Evolutionary conservation across 2,113 vertebrate species (phyloP).

Genomic region (Channa maculata): DNA sequence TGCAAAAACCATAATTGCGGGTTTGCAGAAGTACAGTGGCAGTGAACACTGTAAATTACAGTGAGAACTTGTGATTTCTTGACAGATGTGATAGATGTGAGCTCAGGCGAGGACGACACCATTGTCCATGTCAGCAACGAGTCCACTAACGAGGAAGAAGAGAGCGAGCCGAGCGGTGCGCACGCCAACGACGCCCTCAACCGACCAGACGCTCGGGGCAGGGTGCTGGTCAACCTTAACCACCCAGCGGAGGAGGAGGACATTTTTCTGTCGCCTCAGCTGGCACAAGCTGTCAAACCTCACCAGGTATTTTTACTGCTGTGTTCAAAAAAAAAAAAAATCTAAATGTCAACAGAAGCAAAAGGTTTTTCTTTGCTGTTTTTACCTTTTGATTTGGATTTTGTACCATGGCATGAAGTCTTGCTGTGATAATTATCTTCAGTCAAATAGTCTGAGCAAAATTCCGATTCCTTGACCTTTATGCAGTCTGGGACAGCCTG

Average conservation of each 20-base stretch:
- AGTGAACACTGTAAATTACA: too few relatives aligned
- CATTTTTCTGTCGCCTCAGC: conserved; percentile 90
- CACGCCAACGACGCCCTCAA: conserved; percentile 92
- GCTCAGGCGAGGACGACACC: conserved; percentile 88
- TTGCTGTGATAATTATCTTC: background rate
- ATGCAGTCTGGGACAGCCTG: background rate
- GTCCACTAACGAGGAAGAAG: conserved; percentile 85
- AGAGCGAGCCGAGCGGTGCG: conserved; percentile 86
- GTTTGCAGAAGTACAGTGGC: too few relatives aligned
- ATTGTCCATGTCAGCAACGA: conserved; percentile 85
- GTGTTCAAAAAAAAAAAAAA: background rate
- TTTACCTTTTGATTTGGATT: background rate
- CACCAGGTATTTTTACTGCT: conserved; percentile 87
- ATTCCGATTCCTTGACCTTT: background rate
- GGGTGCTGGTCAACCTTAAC: conserved; percentile 93
- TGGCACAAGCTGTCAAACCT: conserved; percentile 91
- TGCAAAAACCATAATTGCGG: too few relatives aligned
- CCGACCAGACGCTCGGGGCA: conserved; percentile 87
- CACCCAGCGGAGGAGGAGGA: conserved; percentile 90
- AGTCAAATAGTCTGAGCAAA: background rate
- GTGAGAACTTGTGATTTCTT: too few relatives aligned
- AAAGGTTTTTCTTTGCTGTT: too few relatives aligned
- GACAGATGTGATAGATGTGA: conserved; percentile 84
- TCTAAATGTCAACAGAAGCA: background rate
- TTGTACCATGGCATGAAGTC: background rate